phyloP scores from a whole-genome alignment of 2,113 vertebrate genomes.

The Silurus asotus region DNA sequence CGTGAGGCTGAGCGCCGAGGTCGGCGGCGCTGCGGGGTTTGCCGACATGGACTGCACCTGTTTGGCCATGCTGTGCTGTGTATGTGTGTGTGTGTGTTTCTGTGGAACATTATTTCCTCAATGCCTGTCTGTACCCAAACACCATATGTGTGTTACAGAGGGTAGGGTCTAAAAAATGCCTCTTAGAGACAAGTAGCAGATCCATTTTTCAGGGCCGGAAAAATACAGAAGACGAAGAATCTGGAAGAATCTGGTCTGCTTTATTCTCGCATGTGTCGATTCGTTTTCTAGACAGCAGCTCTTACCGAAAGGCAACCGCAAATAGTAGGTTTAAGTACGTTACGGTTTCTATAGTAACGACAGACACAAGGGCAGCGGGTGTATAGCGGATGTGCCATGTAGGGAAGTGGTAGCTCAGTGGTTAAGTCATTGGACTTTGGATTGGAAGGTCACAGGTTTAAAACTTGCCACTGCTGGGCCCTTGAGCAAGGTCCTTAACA shows the following conservation, averaged over 20 bases:
- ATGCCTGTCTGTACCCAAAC: background rate
- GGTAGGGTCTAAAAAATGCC: background rate
- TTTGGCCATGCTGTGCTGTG: background rate
- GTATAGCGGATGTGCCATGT: background rate
- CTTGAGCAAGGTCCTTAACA: too few species aligned
- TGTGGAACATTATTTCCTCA: background rate
- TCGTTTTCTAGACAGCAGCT: too few species aligned
- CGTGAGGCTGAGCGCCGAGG: background rate
- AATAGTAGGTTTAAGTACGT: background rate
- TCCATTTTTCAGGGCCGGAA: background rate
- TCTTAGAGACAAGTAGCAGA: background rate
- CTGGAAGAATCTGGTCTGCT: background rate
- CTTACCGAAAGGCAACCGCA: too few species aligned
- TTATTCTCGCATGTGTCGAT: too few species aligned
- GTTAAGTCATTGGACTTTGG: too few species aligned
- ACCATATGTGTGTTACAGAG: background rate
- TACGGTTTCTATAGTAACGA: too few species aligned
- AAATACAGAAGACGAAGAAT: background rate
- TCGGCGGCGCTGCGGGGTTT: background rate
- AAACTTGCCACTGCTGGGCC: too few species aligned
- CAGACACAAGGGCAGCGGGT: too few species aligned
- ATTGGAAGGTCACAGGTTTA: too few species aligned
- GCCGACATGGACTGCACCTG: conserved; percentile 64
- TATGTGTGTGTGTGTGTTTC: background rate
- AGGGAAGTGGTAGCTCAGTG: too few species aligned